Percentiles rank a stretch among this genome's conserved stretches.
Evolutionary conservation across 2,113 vertebrate genomes (phyloP).

Genomic region (Anolis sagrei): DNA sequence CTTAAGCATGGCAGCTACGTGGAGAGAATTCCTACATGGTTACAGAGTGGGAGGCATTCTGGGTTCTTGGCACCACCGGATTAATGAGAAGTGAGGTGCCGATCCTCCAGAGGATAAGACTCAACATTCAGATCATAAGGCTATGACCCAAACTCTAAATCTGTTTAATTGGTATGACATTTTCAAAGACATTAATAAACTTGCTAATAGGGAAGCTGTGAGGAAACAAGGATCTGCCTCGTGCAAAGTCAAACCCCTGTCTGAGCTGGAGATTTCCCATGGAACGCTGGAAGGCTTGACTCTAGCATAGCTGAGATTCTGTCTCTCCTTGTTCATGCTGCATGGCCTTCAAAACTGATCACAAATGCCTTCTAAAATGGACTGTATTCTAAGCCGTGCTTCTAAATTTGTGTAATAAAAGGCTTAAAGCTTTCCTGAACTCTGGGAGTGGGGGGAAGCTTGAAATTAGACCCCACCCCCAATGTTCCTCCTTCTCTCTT

Average conservation of each 20-base stretch:
- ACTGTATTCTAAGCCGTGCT: background rate
- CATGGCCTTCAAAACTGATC: background rate
- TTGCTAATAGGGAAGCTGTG: background rate
- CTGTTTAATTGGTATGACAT: conserved; percentile 2
- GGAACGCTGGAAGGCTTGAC: background rate
- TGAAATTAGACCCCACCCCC: background rate
- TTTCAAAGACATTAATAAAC: conserved; percentile 22
- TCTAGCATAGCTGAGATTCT: background rate
- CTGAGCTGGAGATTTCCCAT: background rate
- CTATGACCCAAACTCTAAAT: background rate
- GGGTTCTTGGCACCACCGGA: background rate
- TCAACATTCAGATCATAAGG: conserved; percentile 7
- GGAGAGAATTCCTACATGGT: conserved; percentile 24
- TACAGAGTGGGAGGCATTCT: background rate
- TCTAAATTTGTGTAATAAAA: too few species aligned
- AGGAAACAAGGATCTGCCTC: background rate
- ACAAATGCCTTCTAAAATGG: background rate
- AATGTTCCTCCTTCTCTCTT: background rate
- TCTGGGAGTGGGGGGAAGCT: background rate
- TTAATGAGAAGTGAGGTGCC: background rate
- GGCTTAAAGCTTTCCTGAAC: background rate
- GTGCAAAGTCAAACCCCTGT: too few species aligned
- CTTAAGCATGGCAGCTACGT: conserved; percentile 38
- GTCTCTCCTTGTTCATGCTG: background rate
- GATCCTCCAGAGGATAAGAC: background rate